Conservation (phyloP, 2,113 vertebrate genomes). For the Forbesichthys agassizii region DNA sequence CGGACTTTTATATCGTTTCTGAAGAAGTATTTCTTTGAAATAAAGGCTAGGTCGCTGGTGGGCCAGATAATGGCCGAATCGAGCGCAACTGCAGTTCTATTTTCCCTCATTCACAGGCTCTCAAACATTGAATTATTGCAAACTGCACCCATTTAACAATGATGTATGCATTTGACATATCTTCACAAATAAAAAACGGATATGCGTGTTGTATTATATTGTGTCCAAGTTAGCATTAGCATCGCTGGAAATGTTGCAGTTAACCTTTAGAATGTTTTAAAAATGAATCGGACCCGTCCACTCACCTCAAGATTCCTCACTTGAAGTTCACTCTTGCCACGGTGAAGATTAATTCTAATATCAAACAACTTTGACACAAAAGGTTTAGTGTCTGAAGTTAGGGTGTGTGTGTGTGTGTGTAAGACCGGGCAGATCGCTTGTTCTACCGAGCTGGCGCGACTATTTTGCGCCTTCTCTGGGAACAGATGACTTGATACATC, state of each 20-base stretch:
- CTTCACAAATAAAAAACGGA: too few species aligned
- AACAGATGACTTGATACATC: conserved; percentile 59
- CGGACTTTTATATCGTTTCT: accelerated
- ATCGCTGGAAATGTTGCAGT: conserved; percentile 6
- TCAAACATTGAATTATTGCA: too few species aligned
- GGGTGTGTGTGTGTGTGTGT: not conserved
- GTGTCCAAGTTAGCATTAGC: conserved; percentile 1
- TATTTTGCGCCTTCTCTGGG: conserved; percentile 57
- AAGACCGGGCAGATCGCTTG: conserved; percentile 31
- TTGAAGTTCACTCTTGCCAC: conserved; percentile 54
- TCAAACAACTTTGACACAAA: not conserved
- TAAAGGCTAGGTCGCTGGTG: conserved; percentile 46
- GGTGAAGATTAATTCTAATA: not conserved
- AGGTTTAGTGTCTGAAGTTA: too few species aligned
- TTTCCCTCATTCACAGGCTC: too few species aligned
- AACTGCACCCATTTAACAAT: too few species aligned
- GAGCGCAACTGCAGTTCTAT: not conserved
- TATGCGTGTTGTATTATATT: not conserved
- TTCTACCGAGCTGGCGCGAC: conserved; percentile 68
- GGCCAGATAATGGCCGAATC: conserved; percentile 70
- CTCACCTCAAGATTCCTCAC: conserved; percentile 54
- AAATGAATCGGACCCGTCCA: not conserved
- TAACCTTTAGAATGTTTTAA: not conserved
- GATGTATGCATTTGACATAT: too few species aligned
- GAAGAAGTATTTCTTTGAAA: not conserved